Evolutionary conservation across 2,888 invertebrate species (phyloP).

Genomic region (Julus scanicus): DNA sequence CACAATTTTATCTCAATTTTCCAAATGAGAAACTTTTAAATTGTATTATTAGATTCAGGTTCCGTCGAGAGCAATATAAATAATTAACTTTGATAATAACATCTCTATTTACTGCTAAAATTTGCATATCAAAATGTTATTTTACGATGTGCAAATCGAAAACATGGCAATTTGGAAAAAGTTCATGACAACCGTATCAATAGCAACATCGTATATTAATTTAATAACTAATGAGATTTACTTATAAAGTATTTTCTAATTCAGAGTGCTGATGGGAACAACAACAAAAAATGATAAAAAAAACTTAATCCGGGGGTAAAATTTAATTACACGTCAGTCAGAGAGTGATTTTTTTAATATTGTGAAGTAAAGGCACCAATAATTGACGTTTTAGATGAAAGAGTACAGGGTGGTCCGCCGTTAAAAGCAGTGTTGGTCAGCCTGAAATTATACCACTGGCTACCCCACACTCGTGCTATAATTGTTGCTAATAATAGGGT

Average conservation of each 20-base stretch:
- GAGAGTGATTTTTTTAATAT: not conserved
- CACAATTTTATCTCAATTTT: too few relatives aligned
- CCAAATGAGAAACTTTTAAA: not conserved
- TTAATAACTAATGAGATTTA: not conserved
- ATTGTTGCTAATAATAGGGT: slow-evolving; percentile 34
- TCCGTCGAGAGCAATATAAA: not conserved
- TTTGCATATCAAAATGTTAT: not conserved
- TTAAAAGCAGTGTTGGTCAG: slow-evolving; percentile 15
- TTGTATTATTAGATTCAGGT: not conserved
- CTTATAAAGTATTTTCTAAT: not conserved
- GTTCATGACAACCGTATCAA: not conserved
- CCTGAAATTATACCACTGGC: slow-evolving; percentile 27
- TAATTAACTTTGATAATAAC: not conserved
- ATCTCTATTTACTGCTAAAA: slow-evolving; percentile 18
- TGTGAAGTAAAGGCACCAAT: not conserved
- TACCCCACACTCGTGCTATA: slow-evolving; percentile 15
- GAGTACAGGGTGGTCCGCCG: slow-evolving; percentile 29
- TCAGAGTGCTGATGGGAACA: too few relatives aligned
- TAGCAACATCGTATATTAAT: not conserved
- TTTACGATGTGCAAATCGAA: not conserved
- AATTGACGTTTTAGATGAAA: slow-evolving; percentile 18
- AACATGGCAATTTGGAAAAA: not conserved
- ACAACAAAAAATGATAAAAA: slow-evolving; percentile 12
- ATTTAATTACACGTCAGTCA: slow-evolving; percentile 26
- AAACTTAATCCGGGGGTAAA: not conserved